Conservation (phyloP, 2,797 vertebrate genomes). For the Phyllotis vaccarum region DNA sequence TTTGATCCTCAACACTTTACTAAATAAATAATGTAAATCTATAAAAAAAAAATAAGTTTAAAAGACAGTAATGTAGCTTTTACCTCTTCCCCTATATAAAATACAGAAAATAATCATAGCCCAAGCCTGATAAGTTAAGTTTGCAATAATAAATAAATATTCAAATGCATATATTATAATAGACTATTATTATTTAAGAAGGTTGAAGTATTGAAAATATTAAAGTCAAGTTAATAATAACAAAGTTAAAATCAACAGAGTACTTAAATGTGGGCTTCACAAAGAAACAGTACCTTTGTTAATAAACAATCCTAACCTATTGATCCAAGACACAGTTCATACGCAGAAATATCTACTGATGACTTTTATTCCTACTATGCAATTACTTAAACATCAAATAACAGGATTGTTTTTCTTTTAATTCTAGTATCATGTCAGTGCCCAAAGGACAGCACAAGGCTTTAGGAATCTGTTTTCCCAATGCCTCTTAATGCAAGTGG, state of each 20-base stretch:
- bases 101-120: neutral
- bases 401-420: too few relatives aligned
- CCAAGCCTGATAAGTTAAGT: neutral
- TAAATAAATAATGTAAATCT: neutral
- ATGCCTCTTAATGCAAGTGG: neutral
- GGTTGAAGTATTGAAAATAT: neutral
- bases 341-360: neutral
- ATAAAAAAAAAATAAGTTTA: neutral
- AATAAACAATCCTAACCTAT: neutral
- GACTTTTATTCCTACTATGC: neutral
- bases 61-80: neutral
- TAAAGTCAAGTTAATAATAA: neutral
- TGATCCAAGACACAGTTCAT: neutral
- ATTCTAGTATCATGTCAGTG: neutral
- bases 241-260: neutral
- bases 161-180: neutral
- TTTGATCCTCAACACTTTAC: neutral
- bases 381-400: slow-evolving; percentile 36
- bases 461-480: neutral
- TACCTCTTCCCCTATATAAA: too few relatives aligned
- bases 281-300: neutral
- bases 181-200: slow-evolving; percentile 15
- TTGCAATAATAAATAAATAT: slow-evolving; percentile 20
- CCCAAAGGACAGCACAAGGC: neutral
- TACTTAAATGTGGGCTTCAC: neutral